A percentile compares a stretch with the other conserved stretches of the same genome.
Conservation (phyloP, 2,113 vertebrate species). For the Telmatochromis sp. region DNA sequence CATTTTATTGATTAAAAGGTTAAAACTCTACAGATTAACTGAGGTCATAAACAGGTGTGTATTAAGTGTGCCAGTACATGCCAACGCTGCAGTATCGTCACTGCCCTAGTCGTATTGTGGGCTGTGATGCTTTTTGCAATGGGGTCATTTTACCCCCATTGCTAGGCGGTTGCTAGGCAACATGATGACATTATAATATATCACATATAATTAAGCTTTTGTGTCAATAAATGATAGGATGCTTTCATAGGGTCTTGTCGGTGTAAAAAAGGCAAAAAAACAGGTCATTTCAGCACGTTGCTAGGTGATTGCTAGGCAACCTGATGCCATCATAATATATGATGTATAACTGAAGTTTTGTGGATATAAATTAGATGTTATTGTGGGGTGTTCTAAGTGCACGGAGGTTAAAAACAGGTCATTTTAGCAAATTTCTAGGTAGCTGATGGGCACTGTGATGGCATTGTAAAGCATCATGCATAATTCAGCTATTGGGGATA, state of each 20-base stretch:
- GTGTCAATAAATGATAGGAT: background rate
- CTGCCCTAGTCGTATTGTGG: background rate
- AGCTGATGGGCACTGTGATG: background rate
- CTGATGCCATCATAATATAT: background rate
- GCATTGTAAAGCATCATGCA: background rate
- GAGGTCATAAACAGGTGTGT: background rate
- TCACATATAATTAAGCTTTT: background rate
- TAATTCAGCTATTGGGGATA: background rate
- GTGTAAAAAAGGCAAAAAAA: background rate
- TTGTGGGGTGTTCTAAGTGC: fast-evolving
- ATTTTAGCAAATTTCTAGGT: background rate
- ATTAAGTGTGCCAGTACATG: background rate
- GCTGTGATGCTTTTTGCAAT: background rate
- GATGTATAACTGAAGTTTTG: background rate
- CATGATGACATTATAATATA: background rate
- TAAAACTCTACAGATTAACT: background rate
- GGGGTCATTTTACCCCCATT: background rate
- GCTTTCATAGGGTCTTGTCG: fast-evolving
- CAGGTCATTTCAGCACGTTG: background rate
- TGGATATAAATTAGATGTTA: background rate
- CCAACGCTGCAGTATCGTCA: background rate
- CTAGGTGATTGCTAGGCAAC: background rate
- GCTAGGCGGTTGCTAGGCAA: background rate
- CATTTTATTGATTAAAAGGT: background rate
- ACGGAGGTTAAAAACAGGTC: background rate